Evolutionary conservation across 2,888 invertebrate genomes (phyloP).

Genomic region (Deroplatys truncata): DNA sequence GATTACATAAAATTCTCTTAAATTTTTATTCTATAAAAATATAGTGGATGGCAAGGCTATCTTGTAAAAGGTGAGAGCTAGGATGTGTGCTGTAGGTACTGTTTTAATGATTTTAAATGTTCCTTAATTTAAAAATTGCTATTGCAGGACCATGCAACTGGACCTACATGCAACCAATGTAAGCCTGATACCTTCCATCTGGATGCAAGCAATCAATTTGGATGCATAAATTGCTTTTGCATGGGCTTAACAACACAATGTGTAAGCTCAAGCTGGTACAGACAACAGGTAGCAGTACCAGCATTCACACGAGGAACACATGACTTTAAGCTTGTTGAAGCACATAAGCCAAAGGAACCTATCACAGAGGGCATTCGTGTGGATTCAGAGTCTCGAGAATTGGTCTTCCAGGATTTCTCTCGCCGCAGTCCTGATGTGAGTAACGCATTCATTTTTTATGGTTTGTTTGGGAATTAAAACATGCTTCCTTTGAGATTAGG

Average conservation of each 20-base stretch:
- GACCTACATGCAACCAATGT: conserved; percentile 83
- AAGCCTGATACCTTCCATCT: conserved; percentile 79
- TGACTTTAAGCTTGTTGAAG: conserved; percentile 55
- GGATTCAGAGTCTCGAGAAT: conserved; percentile 55
- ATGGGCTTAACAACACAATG: conserved; percentile 81
- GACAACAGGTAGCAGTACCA: conserved; percentile 54
- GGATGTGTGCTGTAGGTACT: neutral
- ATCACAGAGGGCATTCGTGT: conserved; percentile 50
- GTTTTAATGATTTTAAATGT: neutral
- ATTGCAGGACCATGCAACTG: conserved; percentile 62
- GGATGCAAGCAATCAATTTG: conserved; percentile 70
- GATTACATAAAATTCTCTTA: too few relatives aligned
- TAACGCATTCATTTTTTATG: neutral
- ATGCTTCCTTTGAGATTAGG: too few relatives aligned
- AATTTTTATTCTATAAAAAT: too few relatives aligned
- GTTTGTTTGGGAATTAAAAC: neutral
- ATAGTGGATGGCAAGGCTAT: too few relatives aligned
- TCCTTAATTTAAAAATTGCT: neutral
- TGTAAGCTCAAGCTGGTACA: conserved; percentile 70
- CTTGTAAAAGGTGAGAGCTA: too few relatives aligned
- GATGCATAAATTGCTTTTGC: conserved; percentile 95
- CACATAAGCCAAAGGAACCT: conserved; percentile 45
- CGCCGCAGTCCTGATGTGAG: conserved; percentile 50
- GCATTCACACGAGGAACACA: conserved; percentile 52
- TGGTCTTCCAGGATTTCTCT: conserved; percentile 59